Evolutionary conservation across 2,113 vertebrate genomes (phyloP), one percentile per base, ranked within the genome.

Genomic region (Pterocles gutturalis): DNA sequence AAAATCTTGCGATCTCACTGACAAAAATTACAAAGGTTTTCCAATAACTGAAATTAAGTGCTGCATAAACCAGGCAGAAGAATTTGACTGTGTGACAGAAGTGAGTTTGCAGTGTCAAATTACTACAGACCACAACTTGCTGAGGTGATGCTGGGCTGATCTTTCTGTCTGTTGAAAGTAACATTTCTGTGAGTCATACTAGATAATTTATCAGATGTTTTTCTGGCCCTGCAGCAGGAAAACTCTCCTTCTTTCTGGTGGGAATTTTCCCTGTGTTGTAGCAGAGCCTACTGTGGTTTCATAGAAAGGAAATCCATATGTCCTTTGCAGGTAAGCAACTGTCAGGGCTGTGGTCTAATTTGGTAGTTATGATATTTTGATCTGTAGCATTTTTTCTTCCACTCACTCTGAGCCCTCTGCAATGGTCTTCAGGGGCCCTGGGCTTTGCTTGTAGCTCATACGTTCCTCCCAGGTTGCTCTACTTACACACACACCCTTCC

Each of bases 51-150:
- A 69, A 89, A 82, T 10, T 18, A 77, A 55, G 28, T 43, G 34
- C 12, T 91, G 17, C 69, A 45, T 73, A 46, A 77, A 46, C 15
- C n/a, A 85, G 51, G 31, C 38, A 53, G 65, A 38, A 45, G 38
- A 76, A 90, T 76, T 55, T 87, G 29, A 22, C 53, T 83, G 26
- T 17, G 6, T 84, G 51, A 87, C 55, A 81, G 80, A 66, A 83
- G 25, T 62, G 61, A 67, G 13, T 88, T 79, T 64, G 34, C 53
- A 75, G n/a, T 51, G 53, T 72, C 34, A 43, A 43, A 84, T 79
- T 93, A 62, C 82, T 79, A 34, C 65, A 93, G 88, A 78, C 17
- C 21, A 58, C 75, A 93, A 88, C 62, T 78, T 95, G 48, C 70
- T 87, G 69, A 85, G 33, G 33, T 82, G 54, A 94, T 76, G 53